A percentile compares a stretch with the other conserved stretches of the same genome.
Conservation (phyloP, 2,113 vertebrate species). For the Tachuris rubrigastra region DNA sequence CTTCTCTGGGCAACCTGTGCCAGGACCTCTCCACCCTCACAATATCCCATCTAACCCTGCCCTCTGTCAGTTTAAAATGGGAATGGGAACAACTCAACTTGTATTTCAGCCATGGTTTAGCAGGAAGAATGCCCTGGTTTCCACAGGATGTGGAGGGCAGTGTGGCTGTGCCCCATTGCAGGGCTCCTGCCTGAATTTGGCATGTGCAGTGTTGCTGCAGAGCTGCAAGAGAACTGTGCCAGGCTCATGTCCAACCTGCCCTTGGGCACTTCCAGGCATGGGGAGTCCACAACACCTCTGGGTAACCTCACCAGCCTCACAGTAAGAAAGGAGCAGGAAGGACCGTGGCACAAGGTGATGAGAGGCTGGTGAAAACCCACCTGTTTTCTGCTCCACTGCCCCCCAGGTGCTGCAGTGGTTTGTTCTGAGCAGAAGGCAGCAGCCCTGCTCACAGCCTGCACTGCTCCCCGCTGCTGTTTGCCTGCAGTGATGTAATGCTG, state of each 20-base stretch:
- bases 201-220: rapidly evolving
- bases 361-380: not conserved
- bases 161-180: not conserved
- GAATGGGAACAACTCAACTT: not conserved
- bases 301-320: not conserved
- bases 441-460: not conserved
- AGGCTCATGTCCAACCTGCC: not conserved
- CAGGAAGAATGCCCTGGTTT: not conserved
- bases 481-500: slow-evolving; percentile 9
- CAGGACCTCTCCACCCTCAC: not conserved
- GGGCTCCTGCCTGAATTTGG: not conserved
- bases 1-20: not conserved
- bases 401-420: not conserved
- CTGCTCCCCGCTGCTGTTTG: not conserved
- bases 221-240: not conserved
- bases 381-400: rapidly evolving
- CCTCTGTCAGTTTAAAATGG: not conserved
- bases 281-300: not conserved
- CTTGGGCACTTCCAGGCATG: not conserved
- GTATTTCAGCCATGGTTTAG: rapidly evolving
- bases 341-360: rapidly evolving
- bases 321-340: not conserved
- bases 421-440: not conserved
- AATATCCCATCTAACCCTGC: not conserved
- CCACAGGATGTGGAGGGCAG: not conserved